Conservation (phyloP, 2,797 vertebrate genomes). For the Oreochromis mossambicus region DNA sequence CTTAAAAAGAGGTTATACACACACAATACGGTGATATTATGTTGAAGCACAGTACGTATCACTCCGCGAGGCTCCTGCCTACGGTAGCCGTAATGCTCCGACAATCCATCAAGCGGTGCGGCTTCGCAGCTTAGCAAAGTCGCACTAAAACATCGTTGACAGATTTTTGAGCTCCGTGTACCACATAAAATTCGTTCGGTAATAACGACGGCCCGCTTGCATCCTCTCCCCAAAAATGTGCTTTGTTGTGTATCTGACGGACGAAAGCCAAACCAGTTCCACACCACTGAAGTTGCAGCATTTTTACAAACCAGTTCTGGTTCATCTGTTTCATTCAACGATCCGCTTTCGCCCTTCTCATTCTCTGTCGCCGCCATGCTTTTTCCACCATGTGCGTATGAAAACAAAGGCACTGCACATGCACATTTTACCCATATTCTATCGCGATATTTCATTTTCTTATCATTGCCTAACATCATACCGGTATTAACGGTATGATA, state of each 20-base stretch:
- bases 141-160: fast-evolving
- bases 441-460: not conserved
- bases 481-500: too few relatives aligned
- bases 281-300: not conserved
- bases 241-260: not conserved
- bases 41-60: not conserved
- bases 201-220: fast-evolving
- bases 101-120: fast-evolving
- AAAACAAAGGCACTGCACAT: not conserved
- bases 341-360: fast-evolving
- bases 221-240: fast-evolving
- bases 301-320: not conserved
- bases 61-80: fast-evolving
- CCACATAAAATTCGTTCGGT: fast-evolving
- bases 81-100: fast-evolving
- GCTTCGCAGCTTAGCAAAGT: not conserved
- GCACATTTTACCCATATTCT: fast-evolving
- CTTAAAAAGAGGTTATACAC: fast-evolving
- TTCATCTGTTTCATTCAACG: fast-evolving
- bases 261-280: fast-evolving
- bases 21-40: fast-evolving
- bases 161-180: fast-evolving
- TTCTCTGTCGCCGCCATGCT: fast-evolving
- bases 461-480: not conserved
- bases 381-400: fast-evolving